Percentiles rank a stretch among this genome's conserved stretches.
These are phyloP conservation scores for Mesoligia furuncula DNA, from an alignment of 2,888 invertebrate species.

Conservation along the genomic window DNA sequence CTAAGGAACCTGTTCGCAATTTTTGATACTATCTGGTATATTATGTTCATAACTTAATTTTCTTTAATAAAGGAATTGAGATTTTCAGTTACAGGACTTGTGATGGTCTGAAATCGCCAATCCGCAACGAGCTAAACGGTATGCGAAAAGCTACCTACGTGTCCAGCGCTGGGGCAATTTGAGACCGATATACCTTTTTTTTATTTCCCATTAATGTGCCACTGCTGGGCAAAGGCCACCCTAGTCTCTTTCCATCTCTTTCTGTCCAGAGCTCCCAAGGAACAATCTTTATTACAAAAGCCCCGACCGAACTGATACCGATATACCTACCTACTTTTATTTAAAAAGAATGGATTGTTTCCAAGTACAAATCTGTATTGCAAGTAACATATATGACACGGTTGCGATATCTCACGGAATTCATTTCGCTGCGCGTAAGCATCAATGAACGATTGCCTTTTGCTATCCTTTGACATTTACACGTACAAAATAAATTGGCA, in stretches of 20 bases:
- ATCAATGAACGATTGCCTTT: slow-evolving; percentile 33
- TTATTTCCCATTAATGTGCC: neutral
- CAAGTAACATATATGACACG: slow-evolving; percentile 6
- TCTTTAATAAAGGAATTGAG: neutral
- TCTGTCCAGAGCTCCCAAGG: neutral
- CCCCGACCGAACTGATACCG: neutral
- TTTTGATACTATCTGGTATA: neutral
- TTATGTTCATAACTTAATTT: neutral
- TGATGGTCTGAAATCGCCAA: neutral
- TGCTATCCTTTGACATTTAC: slow-evolving; percentile 29
- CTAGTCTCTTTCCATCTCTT: neutral
- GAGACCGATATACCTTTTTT: neutral
- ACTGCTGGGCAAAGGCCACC: neutral
- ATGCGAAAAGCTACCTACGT: neutral
- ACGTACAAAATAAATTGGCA: slow-evolving; percentile 10
- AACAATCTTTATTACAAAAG: neutral
- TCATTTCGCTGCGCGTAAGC: slow-evolving; percentile 12
- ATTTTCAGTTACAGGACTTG: neutral
- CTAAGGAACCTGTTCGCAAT: neutral
- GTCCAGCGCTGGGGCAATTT: neutral
- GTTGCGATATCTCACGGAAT: slow-evolving; percentile 26
- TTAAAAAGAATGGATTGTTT: neutral
- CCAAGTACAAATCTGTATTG: neutral
- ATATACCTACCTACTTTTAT: neutral
- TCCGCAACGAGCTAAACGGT: neutral